These are phyloP conservation scores for Gonatopus flavifemur DNA, from an alignment of 1,140 invertebrate genomes.

Conservation along the genomic window DNA sequence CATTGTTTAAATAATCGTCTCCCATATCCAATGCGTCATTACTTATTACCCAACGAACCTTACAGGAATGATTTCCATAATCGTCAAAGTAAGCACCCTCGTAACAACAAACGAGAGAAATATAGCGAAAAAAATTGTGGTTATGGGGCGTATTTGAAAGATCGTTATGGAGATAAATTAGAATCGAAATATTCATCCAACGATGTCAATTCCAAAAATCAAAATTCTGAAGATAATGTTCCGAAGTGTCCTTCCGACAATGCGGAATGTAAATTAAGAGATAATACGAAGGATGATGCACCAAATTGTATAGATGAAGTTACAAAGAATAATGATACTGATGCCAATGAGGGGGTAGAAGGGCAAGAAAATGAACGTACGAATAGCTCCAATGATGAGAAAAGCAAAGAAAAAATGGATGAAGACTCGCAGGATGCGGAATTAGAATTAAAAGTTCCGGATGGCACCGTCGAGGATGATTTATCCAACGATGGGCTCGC, in stretches of 20 bases:
- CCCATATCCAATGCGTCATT: constrained; percentile 7
- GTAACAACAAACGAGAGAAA: not conserved
- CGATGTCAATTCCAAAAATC: too few species aligned
- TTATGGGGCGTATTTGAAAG: too few species aligned
- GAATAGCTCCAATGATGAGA: too few species aligned
- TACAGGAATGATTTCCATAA: constrained; percentile 11
- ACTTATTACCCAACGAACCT: constrained; percentile 12
- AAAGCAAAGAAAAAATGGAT: constrained; percentile 2
- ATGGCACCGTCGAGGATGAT: not conserved
- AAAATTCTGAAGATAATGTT: too few species aligned
- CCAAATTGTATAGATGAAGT: not conserved
- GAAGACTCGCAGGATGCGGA: not conserved
- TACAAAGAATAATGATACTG: not conserved
- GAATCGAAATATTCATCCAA: too few species aligned
- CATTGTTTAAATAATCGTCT: constrained; percentile 3
- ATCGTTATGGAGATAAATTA: too few species aligned
- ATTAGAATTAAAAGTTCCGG: constrained; percentile 2
- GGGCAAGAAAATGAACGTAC: too few species aligned
- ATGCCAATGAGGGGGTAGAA: not conserved
- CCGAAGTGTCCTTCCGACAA: too few species aligned
- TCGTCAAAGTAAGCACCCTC: not conserved
- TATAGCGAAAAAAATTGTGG: too few species aligned
- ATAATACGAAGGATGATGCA: not conserved
- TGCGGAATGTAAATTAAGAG: too few species aligned
- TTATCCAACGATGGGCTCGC: not conserved